These are phyloP conservation scores for Tipula confusa DNA, from an alignment of 2,888 invertebrate species.

Conservation along the genomic window DNA sequence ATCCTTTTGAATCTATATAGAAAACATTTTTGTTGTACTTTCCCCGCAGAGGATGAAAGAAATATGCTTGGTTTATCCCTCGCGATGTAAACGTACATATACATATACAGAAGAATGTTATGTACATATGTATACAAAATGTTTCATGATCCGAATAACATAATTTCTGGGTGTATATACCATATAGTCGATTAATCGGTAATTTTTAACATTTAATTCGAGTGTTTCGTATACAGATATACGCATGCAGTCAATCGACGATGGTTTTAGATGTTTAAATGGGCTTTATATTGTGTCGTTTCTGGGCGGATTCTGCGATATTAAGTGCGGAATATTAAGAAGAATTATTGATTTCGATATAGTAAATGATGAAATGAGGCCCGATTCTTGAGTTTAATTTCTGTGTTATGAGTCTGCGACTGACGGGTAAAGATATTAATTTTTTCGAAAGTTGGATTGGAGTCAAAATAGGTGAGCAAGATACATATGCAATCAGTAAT, in stretches of 20 bases:
- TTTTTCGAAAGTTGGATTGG: too few relatives aligned
- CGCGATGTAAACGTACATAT: neutral
- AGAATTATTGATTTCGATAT: neutral
- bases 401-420: too few relatives aligned
- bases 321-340: neutral
- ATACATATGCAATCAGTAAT: too few relatives aligned
- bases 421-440: too few relatives aligned
- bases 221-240: neutral
- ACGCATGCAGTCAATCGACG: neutral
- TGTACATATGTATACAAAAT: too few relatives aligned
- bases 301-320: neutral
- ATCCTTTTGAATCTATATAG: neutral
- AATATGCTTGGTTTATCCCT: neutral
- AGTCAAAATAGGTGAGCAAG: too few relatives aligned
- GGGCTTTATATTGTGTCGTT: neutral
- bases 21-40: neutral
- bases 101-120: too few relatives aligned
- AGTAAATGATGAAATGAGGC: too few relatives aligned
- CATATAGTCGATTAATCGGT: neutral
- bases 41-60: neutral
- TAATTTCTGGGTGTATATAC: neutral
- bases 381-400: too few relatives aligned
- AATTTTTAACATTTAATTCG: conserved; percentile 20
- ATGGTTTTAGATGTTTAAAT: neutral
- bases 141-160: neutral